Evolutionary conservation across 2,888 invertebrate genomes (phyloP), one percentile per base, ranked within the genome.

Genomic region (Lymantria monacha): DNA sequence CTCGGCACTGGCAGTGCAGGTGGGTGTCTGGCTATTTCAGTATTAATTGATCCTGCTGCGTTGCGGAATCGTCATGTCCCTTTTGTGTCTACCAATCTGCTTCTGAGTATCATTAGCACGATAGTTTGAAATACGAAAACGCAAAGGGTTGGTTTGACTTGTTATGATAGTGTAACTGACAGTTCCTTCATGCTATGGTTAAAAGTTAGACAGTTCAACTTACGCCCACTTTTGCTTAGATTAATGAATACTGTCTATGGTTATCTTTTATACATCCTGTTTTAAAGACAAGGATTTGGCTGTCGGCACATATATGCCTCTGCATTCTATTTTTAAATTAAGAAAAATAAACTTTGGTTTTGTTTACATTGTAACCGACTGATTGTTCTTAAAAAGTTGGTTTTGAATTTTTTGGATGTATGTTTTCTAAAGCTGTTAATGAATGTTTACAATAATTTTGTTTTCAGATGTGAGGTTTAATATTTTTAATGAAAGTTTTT

Each of bases 11-110:
- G 61, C 54, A 13, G 53, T 61, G 76, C 82, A 84, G 83, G 84
- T 84, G 81, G 85, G 82, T 79, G 82, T 82, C 76, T 72, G 69
- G 61, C 66, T 61, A 68, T 65, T 65, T 65, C 70, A 72, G 74
- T 82, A 83, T 84, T 83, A 85, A 84, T 85, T 82, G 76, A 79
- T 81, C 76, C 78, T 79, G 78, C 72, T 69, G 61, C 69, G 64
- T 70, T 70, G 70, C 72, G 55, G 69, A 73, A 73, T 71, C 61
- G 71, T 68, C 66, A 61, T 59, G 53, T 69, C 61, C 68, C 71
- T 70, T 66, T 71, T 65, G 62, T 50, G 44, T 49, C 51, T 49
- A 51, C 57, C 42, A 59, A 45, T 49, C 50, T 49, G 52, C 57
- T 43, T 60, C 55, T 46, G 54, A 53, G 55, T 61, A 13, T 42